phyloP scores from a whole-genome alignment of 2,797 vertebrate species.

The Parotocinclus haroldoi region DNA sequence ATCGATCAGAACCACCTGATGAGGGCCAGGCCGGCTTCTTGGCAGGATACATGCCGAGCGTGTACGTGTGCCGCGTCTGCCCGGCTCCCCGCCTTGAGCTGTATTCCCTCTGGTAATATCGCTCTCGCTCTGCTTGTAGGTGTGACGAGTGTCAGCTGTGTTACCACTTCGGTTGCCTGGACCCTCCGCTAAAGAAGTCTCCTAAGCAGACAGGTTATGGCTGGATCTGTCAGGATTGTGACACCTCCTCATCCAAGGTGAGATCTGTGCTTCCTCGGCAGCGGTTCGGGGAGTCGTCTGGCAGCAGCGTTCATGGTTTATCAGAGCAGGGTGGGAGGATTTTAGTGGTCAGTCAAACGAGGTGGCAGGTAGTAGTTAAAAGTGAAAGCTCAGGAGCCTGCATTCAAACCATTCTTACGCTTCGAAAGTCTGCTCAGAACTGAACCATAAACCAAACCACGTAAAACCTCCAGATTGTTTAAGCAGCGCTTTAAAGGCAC shows the following conservation, averaged over 20 bases:
- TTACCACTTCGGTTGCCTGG: slow-evolving; percentile 97
- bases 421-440: no score
- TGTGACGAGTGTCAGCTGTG: slow-evolving; percentile 95
- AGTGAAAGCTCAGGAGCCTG: no score
- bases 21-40: slow-evolving; percentile 46
- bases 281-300: slow-evolving; percentile 12
- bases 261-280: neutral
- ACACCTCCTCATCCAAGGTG: slow-evolving; percentile 94
- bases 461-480: no score
- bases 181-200: slow-evolving; percentile 98
- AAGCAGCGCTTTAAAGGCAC: no score
- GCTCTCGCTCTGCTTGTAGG: slow-evolving; percentile 60
- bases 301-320: slow-evolving; percentile 7
- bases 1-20: slow-evolving; percentile 55
- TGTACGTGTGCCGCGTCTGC: slow-evolving; percentile 17
- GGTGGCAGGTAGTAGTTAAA: no score
- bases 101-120: slow-evolving; percentile 30
- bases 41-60: slow-evolving; percentile 35
- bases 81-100: slow-evolving; percentile 44
- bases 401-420: no score
- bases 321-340: no score
- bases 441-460: no score
- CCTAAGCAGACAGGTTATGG: slow-evolving; percentile 97
- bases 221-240: slow-evolving; percentile 99
- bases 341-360: no score